phyloP scores from a whole-genome alignment of 2,113 vertebrate genomes.

The Malurus melanocephalus region DNA sequence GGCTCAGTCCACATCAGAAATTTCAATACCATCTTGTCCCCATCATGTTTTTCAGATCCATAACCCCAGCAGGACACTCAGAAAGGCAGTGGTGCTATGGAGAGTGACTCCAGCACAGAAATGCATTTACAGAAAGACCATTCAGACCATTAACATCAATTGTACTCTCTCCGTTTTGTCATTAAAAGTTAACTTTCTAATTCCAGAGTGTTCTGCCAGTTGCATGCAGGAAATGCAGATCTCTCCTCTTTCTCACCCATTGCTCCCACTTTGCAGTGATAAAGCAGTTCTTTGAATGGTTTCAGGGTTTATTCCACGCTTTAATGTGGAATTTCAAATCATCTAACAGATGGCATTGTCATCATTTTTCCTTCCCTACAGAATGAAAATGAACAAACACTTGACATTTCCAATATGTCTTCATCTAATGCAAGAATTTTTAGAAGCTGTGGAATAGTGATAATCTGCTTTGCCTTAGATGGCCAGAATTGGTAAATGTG shows the following conservation, averaged over 20 bases:
- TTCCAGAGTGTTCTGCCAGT: not conserved
- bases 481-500: not conserved
- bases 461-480: constrained; percentile 7
- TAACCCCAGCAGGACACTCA: not conserved
- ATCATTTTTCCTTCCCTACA: constrained; percentile 32
- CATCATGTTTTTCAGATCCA: not conserved
- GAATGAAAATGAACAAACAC: constrained; percentile 52
- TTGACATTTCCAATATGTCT: constrained; percentile 57
- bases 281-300: constrained; percentile 16
- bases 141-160: not conserved
- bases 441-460: not conserved
- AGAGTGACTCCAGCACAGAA: not conserved
- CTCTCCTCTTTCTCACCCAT: not conserved
- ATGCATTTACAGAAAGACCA: not conserved
- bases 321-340: constrained; percentile 34
- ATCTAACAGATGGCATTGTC: constrained; percentile 54
- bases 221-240: not conserved
- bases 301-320: constrained; percentile 14
- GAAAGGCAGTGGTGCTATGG: not conserved
- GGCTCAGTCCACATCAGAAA: not conserved
- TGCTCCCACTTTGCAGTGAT: not conserved
- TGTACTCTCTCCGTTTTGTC: not conserved
- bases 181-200: not conserved
- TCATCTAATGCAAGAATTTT: constrained; percentile 32
- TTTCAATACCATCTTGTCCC: not conserved